A percentile compares a stretch with the other conserved stretches of the same genome.
Evolutionary conservation across 2,113 vertebrate species (phyloP).

Genomic region (Eidolon helvum): DNA sequence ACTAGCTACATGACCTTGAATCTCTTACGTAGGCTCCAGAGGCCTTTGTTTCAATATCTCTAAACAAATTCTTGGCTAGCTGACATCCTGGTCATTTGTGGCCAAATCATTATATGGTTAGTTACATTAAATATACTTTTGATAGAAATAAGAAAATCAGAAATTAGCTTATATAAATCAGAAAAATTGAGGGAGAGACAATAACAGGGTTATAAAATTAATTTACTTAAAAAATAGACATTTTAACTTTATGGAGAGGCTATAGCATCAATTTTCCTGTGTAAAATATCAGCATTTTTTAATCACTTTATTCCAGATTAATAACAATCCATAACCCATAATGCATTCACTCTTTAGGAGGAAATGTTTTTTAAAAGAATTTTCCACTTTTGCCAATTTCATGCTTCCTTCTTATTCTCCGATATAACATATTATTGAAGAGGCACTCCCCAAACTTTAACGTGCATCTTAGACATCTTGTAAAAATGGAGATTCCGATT

Average conservation of each 20-base stretch:
- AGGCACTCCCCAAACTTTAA: neutral
- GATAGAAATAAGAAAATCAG: neutral
- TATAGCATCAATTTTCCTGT: neutral
- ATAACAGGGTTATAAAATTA: neutral
- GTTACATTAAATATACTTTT: neutral
- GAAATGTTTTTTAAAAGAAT: neutral
- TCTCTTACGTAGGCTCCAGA: neutral
- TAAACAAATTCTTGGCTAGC: neutral
- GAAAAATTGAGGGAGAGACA: neutral
- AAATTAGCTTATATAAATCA: neutral
- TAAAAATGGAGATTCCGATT: neutral
- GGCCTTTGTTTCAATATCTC: neutral
- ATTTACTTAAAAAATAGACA: neutral
- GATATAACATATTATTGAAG: neutral
- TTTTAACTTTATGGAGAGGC: neutral
- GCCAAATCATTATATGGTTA: neutral
- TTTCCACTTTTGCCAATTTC: neutral
- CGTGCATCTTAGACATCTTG: too few relatives aligned
- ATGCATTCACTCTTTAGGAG: neutral
- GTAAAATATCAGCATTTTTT: neutral
- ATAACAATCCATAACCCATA: neutral
- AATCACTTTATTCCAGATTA: neutral
- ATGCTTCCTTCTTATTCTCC: neutral
- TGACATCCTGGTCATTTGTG: neutral
- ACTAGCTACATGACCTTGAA: neutral